Percentiles rank a stretch among this genome's conserved stretches.
These are phyloP conservation scores for Anhinga rufa DNA, from an alignment of 2,113 vertebrate genomes.

Conservation along the genomic window DNA sequence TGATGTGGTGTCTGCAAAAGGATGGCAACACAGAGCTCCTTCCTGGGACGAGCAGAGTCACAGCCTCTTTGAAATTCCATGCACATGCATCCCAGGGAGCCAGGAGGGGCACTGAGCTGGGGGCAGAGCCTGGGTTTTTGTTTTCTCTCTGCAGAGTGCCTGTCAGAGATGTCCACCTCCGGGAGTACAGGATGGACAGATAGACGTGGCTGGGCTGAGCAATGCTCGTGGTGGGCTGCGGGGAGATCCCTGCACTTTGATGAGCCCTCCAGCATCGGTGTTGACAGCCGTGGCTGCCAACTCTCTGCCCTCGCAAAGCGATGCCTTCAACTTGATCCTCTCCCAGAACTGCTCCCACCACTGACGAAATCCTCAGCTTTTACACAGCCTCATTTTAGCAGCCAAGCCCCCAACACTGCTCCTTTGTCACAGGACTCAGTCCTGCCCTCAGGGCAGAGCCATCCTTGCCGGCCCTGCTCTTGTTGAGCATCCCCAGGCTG, in stretches of 20 bases:
- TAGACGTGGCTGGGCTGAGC: neutral
- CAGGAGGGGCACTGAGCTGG: neutral
- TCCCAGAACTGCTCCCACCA: neutral
- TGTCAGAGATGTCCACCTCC: neutral
- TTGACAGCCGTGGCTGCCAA: neutral
- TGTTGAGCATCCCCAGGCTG: neutral
- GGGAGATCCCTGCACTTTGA: neutral
- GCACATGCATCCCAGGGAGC: fast-evolving
- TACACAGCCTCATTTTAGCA: neutral
- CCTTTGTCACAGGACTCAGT: neutral
- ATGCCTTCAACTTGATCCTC: neutral
- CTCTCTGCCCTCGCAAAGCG: neutral
- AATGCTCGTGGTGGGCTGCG: neutral
- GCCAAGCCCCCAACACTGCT: neutral
- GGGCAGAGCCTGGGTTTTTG: neutral
- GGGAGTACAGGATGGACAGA: constrained; percentile 9
- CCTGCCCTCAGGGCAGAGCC: neutral
- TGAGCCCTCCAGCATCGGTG: neutral
- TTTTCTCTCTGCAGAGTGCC: neutral
- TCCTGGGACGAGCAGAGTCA: neutral
- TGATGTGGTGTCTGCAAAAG: fast-evolving
- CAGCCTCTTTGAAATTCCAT: neutral
- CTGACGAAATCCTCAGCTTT: neutral
- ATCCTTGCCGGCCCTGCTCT: neutral
- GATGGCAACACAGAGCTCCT: neutral